Conservation (phyloP, 2,797 vertebrate genomes). For the Glyptemys insculpta region DNA sequence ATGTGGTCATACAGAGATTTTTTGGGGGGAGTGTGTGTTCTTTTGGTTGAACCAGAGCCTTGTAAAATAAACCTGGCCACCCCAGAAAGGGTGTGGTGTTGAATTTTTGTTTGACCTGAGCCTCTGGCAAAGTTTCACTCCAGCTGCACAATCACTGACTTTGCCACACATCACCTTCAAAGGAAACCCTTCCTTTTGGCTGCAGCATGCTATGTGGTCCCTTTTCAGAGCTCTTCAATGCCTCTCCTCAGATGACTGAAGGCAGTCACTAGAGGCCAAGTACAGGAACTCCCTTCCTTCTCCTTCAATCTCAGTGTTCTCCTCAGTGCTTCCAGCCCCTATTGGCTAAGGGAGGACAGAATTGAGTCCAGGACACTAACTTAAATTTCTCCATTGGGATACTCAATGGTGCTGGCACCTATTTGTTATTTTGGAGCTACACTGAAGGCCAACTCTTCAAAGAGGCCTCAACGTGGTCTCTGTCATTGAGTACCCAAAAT, state of each 20-base stretch:
- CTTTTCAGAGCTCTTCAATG: not conserved
- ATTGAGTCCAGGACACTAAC: not conserved
- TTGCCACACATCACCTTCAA: not conserved
- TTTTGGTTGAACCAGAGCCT: not conserved
- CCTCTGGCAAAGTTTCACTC: not conserved
- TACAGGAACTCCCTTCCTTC: not conserved
- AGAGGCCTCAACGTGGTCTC: not conserved
- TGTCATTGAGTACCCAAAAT: not conserved
- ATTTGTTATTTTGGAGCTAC: not conserved
- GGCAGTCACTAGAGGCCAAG: not conserved
- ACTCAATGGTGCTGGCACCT: not conserved
- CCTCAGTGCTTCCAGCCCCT: not conserved
- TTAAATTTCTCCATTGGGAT: not conserved
- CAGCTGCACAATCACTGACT: not conserved
- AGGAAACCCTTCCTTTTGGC: not conserved
- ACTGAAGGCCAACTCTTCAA: not conserved
- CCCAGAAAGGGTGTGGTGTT: not conserved
- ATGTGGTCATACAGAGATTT: not conserved
- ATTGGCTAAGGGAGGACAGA: not conserved
- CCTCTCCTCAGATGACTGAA: not conserved
- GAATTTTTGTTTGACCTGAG: not conserved
- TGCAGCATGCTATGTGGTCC: not conserved
- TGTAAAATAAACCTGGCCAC: not conserved
- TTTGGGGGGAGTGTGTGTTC: not conserved
- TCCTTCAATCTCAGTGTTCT: not conserved